Evolutionary conservation across 2,113 vertebrate species (phyloP).

Genomic region (Apeltes quadracus): DNA sequence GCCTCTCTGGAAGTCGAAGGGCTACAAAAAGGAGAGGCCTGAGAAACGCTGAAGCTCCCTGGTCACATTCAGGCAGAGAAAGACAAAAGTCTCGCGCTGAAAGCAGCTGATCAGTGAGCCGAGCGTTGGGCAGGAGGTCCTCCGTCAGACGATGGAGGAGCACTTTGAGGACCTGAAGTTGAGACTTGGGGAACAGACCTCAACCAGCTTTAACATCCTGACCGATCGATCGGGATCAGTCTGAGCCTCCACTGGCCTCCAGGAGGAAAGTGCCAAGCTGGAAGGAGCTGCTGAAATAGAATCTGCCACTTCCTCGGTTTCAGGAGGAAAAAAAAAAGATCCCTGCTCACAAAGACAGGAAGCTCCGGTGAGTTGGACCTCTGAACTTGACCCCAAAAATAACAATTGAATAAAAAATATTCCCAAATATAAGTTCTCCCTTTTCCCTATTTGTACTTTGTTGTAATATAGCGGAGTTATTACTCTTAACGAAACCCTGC

Average conservation of each 20-base stretch:
- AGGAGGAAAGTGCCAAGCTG: neutral
- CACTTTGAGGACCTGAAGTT: neutral
- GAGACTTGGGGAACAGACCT: neutral
- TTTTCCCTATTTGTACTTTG: neutral
- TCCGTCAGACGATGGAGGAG: neutral
- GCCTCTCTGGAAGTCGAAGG: neutral
- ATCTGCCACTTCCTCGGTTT: neutral
- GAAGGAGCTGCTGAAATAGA: neutral
- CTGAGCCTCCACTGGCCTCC: neutral
- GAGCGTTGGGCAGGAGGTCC: neutral
- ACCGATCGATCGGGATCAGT: neutral
- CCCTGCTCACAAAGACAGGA: conserved; percentile 2
- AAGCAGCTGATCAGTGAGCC: neutral
- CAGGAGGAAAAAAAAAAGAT: neutral
- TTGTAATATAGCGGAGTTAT: neutral
- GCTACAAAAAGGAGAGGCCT: neutral
- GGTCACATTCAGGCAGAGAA: neutral
- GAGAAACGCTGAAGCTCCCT: neutral
- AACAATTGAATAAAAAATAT: neutral
- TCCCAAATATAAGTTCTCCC: neutral
- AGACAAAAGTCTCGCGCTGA: neutral
- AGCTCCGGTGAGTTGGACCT: neutral
- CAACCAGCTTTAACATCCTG: neutral
- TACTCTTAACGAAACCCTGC: neutral
- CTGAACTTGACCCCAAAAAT: neutral